Evolutionary conservation across 2,888 invertebrate species (phyloP).

Genomic region (Caenorhabditis zanzibari): DNA sequence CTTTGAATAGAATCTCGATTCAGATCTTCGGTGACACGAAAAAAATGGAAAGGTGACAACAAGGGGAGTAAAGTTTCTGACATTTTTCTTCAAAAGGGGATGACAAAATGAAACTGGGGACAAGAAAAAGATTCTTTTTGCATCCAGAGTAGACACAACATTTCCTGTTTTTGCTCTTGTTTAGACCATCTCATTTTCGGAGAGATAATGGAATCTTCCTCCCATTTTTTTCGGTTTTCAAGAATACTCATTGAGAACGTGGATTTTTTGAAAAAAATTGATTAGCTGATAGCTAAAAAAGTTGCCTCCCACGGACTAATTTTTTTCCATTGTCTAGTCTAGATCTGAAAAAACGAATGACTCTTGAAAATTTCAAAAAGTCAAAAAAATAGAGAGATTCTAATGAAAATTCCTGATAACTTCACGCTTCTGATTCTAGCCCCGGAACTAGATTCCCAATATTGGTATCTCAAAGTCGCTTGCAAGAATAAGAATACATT

Average conservation of each 20-base stretch:
- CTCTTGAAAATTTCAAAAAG: background rate
- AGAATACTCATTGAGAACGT: background rate
- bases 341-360: background rate
- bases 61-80: slow-evolving; percentile 15
- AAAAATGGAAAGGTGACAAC: slow-evolving; percentile 42
- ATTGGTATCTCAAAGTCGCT: background rate
- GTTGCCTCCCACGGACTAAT: slow-evolving; percentile 1
- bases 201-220: slow-evolving; percentile 37
- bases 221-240: slow-evolving; percentile 1
- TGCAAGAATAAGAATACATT: slow-evolving; percentile 2
- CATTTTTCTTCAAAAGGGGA: slow-evolving; percentile 1
- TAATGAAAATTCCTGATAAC: background rate
- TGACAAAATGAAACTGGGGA: slow-evolving; percentile 2
- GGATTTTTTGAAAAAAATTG: slow-evolving; percentile 1
- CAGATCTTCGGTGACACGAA: slow-evolving; percentile 17
- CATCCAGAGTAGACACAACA: slow-evolving; percentile 23
- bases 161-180: slow-evolving; percentile 45
- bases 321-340: background rate
- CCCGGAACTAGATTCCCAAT: background rate
- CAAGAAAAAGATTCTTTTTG: background rate
- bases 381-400: background rate
- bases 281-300: background rate
- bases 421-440: background rate
- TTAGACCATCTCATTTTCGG: slow-evolving; percentile 38
- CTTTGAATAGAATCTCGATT: too few relatives aligned